Percentiles rank a stretch among this genome's conserved stretches.
Evolutionary conservation across 92 coral and sea anemone species (phyloP).

Genomic region (Actinernus sp.): DNA sequence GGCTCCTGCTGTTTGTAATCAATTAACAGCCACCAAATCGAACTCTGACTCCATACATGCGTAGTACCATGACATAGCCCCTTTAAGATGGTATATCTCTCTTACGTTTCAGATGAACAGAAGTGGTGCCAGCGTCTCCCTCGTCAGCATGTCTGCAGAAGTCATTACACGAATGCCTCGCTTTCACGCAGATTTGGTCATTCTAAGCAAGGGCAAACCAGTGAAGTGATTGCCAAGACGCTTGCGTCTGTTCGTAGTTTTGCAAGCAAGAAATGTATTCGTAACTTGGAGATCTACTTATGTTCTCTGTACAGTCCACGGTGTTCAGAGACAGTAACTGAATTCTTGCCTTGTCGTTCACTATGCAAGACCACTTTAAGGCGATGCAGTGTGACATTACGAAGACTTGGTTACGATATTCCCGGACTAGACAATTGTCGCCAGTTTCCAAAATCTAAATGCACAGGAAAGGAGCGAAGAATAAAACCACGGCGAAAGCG

Average conservation of each 20-base stretch:
- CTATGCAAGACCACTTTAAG: constrained; percentile 22
- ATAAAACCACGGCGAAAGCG: background rate
- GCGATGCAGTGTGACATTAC: background rate
- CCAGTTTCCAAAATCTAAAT: constrained; percentile 5
- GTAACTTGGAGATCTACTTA: constrained; percentile 20
- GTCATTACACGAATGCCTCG: constrained; percentile 13
- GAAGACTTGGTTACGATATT: background rate
- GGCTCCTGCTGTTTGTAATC: too few species aligned
- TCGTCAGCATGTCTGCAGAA: constrained; percentile 12
- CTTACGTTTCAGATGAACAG: too few species aligned
- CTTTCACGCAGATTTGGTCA: constrained; percentile 10
- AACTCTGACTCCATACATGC: too few species aligned
- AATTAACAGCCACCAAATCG: too few species aligned
- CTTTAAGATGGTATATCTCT: too few species aligned
- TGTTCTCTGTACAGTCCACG: constrained; percentile 17
- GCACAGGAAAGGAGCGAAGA: constrained; percentile 18
- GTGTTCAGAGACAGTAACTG: background rate
- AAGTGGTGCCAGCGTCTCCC: constrained; percentile 12
- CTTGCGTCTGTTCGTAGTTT: background rate
- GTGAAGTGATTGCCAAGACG: constrained; percentile 2
- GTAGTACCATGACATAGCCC: too few species aligned
- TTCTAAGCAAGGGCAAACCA: constrained; percentile 1
- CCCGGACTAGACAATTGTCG: constrained; percentile 12
- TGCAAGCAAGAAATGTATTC: constrained; percentile 19
- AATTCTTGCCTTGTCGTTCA: constrained; percentile 11